A percentile compares a stretch with the other conserved stretches of the same genome.
Evolutionary conservation across 2,888 invertebrate species (phyloP).

Genomic region (Diplolepis rosae): DNA sequence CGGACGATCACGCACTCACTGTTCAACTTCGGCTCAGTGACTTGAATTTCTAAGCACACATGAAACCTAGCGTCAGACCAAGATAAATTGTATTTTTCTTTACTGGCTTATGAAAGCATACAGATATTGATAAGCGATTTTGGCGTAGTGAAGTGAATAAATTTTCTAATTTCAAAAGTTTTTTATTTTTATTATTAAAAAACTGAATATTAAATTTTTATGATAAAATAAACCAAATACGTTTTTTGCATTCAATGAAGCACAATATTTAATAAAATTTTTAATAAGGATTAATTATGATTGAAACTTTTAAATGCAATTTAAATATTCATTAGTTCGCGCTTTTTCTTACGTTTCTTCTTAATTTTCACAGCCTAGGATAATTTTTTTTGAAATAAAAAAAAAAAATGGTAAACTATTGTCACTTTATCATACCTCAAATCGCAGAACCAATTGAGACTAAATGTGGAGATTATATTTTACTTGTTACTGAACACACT

Average conservation of each 20-base stretch:
- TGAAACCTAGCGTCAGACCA: background rate
- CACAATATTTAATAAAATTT: background rate
- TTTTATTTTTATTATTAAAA: background rate
- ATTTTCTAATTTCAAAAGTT: background rate
- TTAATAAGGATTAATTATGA: background rate
- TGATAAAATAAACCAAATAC: background rate
- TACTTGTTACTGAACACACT: background rate
- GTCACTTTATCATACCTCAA: no score
- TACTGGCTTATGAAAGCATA: background rate
- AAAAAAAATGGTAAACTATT: no score
- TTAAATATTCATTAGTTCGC: background rate
- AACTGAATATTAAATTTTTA: background rate
- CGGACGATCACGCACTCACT: slow-evolving; percentile 34
- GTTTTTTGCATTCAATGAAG: background rate
- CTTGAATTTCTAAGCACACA: slow-evolving; percentile 61
- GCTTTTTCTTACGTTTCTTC: background rate
- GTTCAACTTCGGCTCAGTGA: slow-evolving; percentile 52
- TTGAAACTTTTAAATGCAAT: background rate
- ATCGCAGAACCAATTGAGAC: no score
- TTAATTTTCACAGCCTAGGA: background rate
- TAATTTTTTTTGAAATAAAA: background rate
- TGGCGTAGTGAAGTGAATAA: background rate
- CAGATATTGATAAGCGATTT: background rate
- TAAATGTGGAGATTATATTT: no score
- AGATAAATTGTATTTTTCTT: background rate